Conservation (phyloP, 2,797 vertebrate genomes). For the Semaprochilodus insignis region DNA sequence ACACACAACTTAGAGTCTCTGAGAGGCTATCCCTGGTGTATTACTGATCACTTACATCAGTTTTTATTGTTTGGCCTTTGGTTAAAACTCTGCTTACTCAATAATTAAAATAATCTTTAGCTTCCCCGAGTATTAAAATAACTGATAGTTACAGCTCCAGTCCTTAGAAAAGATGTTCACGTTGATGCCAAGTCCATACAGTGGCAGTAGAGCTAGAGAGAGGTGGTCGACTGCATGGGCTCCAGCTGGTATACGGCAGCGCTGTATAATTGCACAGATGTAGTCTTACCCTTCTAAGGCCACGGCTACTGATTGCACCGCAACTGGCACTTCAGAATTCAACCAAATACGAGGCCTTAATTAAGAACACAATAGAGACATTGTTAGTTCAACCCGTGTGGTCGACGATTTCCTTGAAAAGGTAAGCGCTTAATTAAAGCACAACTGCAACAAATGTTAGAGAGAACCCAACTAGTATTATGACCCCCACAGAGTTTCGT, state of each 20-base stretch:
- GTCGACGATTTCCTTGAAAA: background rate
- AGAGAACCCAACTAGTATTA: constrained; percentile 2
- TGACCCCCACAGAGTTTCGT: background rate
- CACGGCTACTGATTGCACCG: background rate
- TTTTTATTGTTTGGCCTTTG: too few relatives aligned
- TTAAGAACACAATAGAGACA: constrained; percentile 2
- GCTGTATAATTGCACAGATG: constrained; percentile 1
- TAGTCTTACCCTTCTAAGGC: background rate
- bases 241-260: background rate
- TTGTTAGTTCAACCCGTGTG: background rate
- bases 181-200: background rate
- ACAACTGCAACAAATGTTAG: constrained; percentile 8
- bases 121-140: background rate
- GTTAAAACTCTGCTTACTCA: too few relatives aligned
- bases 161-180: background rate
- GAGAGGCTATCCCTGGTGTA: too few relatives aligned
- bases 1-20: too few relatives aligned
- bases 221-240: background rate
- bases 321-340: background rate
- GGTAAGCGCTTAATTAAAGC: constrained; percentile 24
- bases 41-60: too few relatives aligned
- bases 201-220: too few relatives aligned
- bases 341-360: background rate
- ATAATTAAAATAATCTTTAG: too few relatives aligned
- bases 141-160: background rate